Evolutionary conservation across 2,797 vertebrate species (phyloP).

Genomic region (Rhabdophis nuchalis): DNA sequence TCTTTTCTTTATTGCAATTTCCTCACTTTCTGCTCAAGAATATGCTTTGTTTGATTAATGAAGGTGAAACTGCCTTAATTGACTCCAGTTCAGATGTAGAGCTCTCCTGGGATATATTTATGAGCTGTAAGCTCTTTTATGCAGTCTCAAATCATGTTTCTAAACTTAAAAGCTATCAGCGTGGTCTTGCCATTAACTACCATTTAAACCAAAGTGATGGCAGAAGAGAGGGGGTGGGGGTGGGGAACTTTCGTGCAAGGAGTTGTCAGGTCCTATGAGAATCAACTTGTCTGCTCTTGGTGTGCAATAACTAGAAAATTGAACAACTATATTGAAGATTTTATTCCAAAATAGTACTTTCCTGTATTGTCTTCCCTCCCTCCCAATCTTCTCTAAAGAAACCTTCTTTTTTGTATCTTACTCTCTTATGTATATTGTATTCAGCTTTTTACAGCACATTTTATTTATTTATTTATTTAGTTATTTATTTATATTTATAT

Average conservation of each 20-base stretch:
- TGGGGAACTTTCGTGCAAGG: not conserved
- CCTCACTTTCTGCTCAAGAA: conserved; percentile 10
- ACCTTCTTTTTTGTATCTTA: not conserved
- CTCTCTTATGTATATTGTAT: not conserved
- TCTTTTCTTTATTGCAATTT: not conserved
- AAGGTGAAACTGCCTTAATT: conserved; percentile 4
- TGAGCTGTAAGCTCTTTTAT: not conserved
- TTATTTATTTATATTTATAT: too few relatives aligned
- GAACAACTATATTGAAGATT: not conserved
- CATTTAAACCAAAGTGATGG: not conserved
- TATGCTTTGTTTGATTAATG: not conserved
- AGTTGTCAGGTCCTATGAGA: not conserved
- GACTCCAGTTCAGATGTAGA: conserved; percentile 1
- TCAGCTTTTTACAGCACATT: not conserved
- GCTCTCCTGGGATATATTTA: conserved; percentile 13
- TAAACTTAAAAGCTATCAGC: not conserved
- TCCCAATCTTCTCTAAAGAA: not conserved
- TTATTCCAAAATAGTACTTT: not conserved
- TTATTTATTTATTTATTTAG: too few relatives aligned
- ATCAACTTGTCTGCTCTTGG: not conserved
- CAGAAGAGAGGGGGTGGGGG: not conserved
- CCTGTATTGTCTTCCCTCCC: not conserved
- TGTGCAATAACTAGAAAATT: not conserved
- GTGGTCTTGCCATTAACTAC: not conserved
- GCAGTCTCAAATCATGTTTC: conserved; percentile 12